Evolutionary conservation across 1,140 invertebrate genomes (phyloP), one percentile per base, ranked within the genome.

Genomic region (Temnothorax nylanderi): DNA sequence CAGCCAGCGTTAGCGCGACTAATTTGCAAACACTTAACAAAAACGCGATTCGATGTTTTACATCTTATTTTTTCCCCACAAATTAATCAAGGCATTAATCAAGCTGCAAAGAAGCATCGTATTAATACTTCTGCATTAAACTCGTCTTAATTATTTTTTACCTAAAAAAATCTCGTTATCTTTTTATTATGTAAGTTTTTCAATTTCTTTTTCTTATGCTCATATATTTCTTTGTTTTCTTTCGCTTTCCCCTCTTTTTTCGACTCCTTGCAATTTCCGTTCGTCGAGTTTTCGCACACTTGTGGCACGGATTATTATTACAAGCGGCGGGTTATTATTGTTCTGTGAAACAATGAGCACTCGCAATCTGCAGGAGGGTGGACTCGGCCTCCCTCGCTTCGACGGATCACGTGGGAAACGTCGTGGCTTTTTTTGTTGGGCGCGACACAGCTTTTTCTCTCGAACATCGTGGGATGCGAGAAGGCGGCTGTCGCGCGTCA

Each of bases 351-450:
- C 93, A 94, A 94, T 93, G 88, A 92, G 86, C 85, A 89, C 89
- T 91, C 87, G 86, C 81, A 86, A 90, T 89, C 77, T 41, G 41
- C 65, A 77, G 72, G 54, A 88, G 81, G 86, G 89, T 92, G 78
- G 37, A 89, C 78, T 71, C 84, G 80, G 56, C 58, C 84, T 87
- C 87, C 90, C 86, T 91, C 91, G 90, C 91, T 89, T 91, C 91
- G 82, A 26, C 77, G 91, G 87, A 90, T 92, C 90, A 93, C 93
- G 93, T 94, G 93, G 92, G 93, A 94, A 90, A 92, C 81, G 72
- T 86, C 86, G 49, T 85, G 37, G 64, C 51, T 84, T 85, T 82
- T 26, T 78, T 64, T 71, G 77, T 54, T 37, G n/a, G 11, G 49
- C 16, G 37, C 21, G 13, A 72, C 11, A 18, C 80, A 72, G 71